A percentile compares a stretch with the other conserved stretches of the same genome.
These are phyloP conservation scores for Syrrhaptes paradoxus DNA, from an alignment of 2,113 vertebrate species.

Conservation along the genomic window DNA sequence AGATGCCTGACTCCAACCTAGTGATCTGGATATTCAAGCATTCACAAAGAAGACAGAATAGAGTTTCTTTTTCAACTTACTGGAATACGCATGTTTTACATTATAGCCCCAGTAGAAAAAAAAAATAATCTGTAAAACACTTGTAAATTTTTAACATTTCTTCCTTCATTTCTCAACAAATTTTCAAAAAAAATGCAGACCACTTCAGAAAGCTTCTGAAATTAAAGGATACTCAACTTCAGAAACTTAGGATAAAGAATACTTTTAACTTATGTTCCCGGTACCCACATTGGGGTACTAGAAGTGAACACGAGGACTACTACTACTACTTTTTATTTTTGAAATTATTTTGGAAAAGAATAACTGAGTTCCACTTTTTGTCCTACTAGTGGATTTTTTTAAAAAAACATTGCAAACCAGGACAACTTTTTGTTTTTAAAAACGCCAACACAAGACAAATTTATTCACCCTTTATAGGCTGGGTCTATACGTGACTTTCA, in stretches of 20 bases:
- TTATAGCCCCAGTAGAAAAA: background rate
- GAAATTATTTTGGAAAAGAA: background rate
- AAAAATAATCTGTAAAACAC: background rate
- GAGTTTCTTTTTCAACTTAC: background rate
- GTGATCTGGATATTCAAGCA: background rate
- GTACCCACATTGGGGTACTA: background rate
- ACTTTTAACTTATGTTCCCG: background rate
- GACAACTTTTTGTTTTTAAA: background rate
- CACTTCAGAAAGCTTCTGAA: background rate
- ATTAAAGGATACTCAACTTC: background rate
- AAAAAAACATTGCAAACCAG: background rate
- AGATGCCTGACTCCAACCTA: background rate
- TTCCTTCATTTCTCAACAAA: background rate
- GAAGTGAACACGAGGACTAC: background rate
- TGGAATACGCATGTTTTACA: background rate
- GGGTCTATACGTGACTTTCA: fast-evolving
- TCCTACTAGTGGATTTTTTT: background rate
- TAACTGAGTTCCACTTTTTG: background rate
- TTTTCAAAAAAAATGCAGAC: background rate
- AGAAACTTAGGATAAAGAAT: background rate
- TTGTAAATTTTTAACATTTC: background rate
- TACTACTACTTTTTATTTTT: background rate
- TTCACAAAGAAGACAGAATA: background rate
- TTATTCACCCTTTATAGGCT: background rate
- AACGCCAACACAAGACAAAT: background rate